phyloP scores from a whole-genome alignment of 2,888 invertebrate species.

The Pheosia tremula region DNA sequence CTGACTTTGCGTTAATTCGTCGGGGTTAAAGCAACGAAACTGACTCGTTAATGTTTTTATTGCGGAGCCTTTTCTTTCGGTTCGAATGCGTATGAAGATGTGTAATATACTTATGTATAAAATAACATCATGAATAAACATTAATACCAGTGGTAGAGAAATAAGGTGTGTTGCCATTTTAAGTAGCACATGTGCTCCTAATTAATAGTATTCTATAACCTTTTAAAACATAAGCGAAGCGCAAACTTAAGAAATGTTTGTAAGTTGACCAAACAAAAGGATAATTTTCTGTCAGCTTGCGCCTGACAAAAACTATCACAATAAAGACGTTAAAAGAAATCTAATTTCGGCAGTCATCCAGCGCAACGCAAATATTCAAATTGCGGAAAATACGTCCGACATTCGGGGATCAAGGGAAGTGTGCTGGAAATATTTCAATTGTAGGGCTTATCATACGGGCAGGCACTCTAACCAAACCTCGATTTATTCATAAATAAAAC shows the following conservation, averaged over 20 bases:
- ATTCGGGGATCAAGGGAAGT: slow-evolving; percentile 38
- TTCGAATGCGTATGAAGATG: background rate
- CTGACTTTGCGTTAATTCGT: slow-evolving; percentile 51
- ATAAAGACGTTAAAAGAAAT: slow-evolving; percentile 44
- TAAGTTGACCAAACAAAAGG: background rate
- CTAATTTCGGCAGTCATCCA: slow-evolving; percentile 42
- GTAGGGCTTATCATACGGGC: slow-evolving; percentile 59
- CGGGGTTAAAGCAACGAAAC: slow-evolving; percentile 29
- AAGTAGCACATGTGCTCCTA: too few species aligned
- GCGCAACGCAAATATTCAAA: slow-evolving; percentile 52
- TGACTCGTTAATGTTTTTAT: slow-evolving; percentile 39
- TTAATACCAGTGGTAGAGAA: background rate
- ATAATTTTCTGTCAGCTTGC: background rate
- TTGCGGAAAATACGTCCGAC: slow-evolving; percentile 40
- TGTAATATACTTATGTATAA: background rate
- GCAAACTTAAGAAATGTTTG: too few species aligned
- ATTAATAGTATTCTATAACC: too few species aligned
- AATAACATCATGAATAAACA: background rate
- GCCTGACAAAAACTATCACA: slow-evolving; percentile 8
- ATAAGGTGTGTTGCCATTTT: too few species aligned
- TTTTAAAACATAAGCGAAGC: too few species aligned
- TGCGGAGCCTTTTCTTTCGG: slow-evolving; percentile 10
- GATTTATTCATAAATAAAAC: slow-evolving; percentile 65
- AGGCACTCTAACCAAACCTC: slow-evolving; percentile 25
- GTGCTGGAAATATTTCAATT: slow-evolving; percentile 68